These are phyloP conservation scores for Gymnosoma rotundatum DNA, from an alignment of 2,888 invertebrate species.

Conservation along the genomic window DNA sequence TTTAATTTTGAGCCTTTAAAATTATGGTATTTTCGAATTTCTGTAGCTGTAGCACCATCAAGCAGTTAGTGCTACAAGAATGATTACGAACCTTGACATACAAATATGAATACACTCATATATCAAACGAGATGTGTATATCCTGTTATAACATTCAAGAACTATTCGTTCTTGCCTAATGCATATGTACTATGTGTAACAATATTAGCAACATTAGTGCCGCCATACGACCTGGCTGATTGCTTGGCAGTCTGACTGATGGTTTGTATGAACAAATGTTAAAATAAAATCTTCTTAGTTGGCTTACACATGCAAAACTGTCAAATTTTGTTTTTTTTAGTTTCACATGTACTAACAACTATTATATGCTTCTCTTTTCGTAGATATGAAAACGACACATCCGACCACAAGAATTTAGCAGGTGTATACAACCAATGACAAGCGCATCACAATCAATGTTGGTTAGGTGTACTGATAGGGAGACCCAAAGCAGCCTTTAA, in stretches of 20 bases:
- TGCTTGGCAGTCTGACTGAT: constrained; percentile 5
- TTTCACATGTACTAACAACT: not conserved
- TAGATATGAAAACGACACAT: not conserved
- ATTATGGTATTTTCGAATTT: no score
- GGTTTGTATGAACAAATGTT: not conserved
- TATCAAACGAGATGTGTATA: no score
- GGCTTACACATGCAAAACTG: constrained; percentile 1
- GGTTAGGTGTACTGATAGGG: not conserved
- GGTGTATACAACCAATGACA: not conserved
- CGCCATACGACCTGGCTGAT: constrained; percentile 7
- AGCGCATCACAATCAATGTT: constrained; percentile 4
- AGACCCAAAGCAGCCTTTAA: not conserved
- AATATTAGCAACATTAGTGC: not conserved
- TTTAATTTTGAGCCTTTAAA: no score
- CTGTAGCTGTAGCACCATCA: no score
- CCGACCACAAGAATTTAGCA: not conserved
- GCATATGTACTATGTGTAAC: no score
- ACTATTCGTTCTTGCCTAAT: no score
- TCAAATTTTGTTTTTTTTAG: not conserved
- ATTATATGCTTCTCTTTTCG: not conserved
- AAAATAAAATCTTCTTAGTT: not conserved
- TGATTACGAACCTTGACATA: constrained; percentile 61
- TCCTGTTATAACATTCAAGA: no score
- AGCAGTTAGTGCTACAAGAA: constrained; percentile 13
- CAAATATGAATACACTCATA: constrained; percentile 41